phyloP scores from a whole-genome alignment of 2,113 vertebrate species.

The Misgurnus anguillicaudatus region DNA sequence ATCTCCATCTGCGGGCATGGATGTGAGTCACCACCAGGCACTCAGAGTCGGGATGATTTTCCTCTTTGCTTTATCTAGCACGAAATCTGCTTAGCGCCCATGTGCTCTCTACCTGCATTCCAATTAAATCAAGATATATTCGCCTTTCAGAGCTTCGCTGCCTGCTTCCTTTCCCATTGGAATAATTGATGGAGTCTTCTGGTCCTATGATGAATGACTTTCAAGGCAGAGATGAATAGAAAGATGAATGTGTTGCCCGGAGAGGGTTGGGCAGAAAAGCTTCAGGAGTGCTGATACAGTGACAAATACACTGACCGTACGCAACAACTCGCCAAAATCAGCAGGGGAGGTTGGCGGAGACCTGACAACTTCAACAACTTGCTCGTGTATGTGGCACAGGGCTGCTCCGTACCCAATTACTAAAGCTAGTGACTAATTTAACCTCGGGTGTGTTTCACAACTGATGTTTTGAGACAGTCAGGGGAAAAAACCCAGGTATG shows the following conservation, averaged over 20 bases:
- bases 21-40: constrained; percentile 8
- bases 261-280: constrained; percentile 60
- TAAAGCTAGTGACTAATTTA: constrained; percentile 63
- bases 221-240: constrained; percentile 75
- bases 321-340: constrained; percentile 64
- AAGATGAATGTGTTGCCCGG: constrained; percentile 77
- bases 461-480: constrained; percentile 10
- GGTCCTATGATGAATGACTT: constrained; percentile 76
- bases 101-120: constrained; percentile 70
- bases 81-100: constrained; percentile 69
- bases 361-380: constrained; percentile 30
- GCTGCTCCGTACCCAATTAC: constrained; percentile 62
- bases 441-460: constrained; percentile 55
- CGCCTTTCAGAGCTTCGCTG: constrained; percentile 72
- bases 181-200: constrained; percentile 80
- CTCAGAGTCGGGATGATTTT: constrained; percentile 33
- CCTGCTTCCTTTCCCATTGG: constrained; percentile 61
- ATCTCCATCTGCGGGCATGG: constrained; percentile 26
- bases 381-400: constrained; percentile 12
- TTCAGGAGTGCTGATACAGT: constrained; percentile 76
- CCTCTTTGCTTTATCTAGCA: constrained; percentile 60
- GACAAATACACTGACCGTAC: constrained; percentile 79
- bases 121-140: constrained; percentile 83
- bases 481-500: constrained; percentile 6
- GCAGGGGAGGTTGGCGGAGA: constrained; percentile 61